phyloP scores from a whole-genome alignment of 2,113 vertebrate genomes.

The Blennius ocellaris region DNA sequence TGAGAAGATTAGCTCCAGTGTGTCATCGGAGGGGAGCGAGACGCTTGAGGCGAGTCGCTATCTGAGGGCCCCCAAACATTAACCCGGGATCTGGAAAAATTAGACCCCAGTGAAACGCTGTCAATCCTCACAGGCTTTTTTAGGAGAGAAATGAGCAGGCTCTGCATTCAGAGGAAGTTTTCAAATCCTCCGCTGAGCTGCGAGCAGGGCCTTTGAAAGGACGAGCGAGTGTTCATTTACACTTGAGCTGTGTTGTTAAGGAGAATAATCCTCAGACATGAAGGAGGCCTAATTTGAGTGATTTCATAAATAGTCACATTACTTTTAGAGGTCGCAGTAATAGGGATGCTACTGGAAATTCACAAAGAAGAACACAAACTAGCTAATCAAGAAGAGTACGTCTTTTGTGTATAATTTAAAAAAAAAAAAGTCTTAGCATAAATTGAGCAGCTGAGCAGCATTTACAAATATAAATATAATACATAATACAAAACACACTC shows the following conservation, averaged over 20 bases:
- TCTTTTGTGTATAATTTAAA: conserved; percentile 43
- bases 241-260: conserved; percentile 53
- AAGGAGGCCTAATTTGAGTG: conserved; percentile 29
- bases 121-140: conserved; percentile 70
- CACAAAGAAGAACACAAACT: neutral
- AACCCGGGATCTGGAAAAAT: conserved; percentile 78
- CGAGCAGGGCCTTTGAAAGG: conserved; percentile 54
- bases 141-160: conserved; percentile 47
- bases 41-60: conserved; percentile 51
- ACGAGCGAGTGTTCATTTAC: conserved; percentile 66
- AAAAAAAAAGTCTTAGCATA: conserved; percentile 51
- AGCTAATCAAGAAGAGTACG: conserved; percentile 40
- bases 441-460: conserved; percentile 75
- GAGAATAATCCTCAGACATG: conserved; percentile 54
- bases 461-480: conserved; percentile 76
- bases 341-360: conserved; percentile 48
- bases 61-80: conserved; percentile 69
- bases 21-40: conserved; percentile 66
- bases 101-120: conserved; percentile 53
- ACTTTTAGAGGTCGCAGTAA: conserved; percentile 25
- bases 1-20: conserved; percentile 78
- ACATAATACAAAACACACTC: conserved; percentile 42
- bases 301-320: conserved; percentile 50
- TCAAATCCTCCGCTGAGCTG: conserved; percentile 62
- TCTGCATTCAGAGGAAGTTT: conserved; percentile 61